Evolutionary conservation across 2,888 invertebrate species (phyloP), one percentile per base, ranked within the genome.

Genomic region (Morpho achilles): DNA sequence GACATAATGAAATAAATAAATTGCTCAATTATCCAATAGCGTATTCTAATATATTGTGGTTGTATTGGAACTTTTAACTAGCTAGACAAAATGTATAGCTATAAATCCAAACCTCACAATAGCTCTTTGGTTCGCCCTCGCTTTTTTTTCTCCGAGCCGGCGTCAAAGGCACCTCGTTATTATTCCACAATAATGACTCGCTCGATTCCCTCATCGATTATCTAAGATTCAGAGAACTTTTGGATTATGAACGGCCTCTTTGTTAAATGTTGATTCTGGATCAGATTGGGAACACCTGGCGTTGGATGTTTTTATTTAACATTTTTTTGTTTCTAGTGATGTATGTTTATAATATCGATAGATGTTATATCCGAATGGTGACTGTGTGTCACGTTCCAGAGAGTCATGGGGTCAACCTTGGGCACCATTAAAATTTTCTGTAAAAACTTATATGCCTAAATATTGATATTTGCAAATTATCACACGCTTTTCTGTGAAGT

Each of bases 241-340:
- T 23, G 53, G 57, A 54, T 57, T 57, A 58, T 58, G 48, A 56
- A 58, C 62, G 55, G 53, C 32, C 50, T 60, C 52, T 53, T 53
- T 53, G 50, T 56, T 56, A 44, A 50, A 58, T 56, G 50, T 63
- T 60, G 56, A 60, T 60, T 54, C 60, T 60, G 60, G 56, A 58
- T 56, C 56, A 58, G 47, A 63, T 60, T 58, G 62, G 53, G 47
- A 60, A 63, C 62, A 63, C 62, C 62, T 63, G 62, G 60, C 62
- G 62, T 53, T 54, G 55, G 54, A 50, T 44, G 53, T 57, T 50
- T 62, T 63, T 60, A 60, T 48, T 43, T 50, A 9, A 46, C 32
- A 10, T 49, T 55, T 55, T 55, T 48, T 44, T 32, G 39, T 32
- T 23, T 10, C 44, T 58, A 58, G 62, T 47, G 60, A 22, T 51